Evolutionary conservation across 2,888 invertebrate species (phyloP), one percentile per base, ranked within the genome.

Genomic region (Leucania comma): DNA sequence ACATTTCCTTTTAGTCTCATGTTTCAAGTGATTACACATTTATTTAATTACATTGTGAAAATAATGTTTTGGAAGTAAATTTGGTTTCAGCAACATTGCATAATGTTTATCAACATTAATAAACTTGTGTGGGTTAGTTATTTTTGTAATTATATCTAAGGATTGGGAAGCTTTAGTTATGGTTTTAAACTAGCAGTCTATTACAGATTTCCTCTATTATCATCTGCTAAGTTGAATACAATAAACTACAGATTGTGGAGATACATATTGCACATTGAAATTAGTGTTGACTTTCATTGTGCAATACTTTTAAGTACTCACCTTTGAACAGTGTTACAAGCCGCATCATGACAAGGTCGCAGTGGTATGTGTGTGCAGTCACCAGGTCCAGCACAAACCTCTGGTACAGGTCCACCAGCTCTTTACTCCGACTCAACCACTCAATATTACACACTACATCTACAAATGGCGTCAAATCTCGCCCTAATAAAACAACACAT

Each of bases 281-380:
- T 10, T 12, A 0, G 1, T 24, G 24, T 50, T 32, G 26, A 42
- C 17, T 64, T 42, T 14, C 0, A 26, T 75, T 75, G 68, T 75
- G 56, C 29, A 72, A 75, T 75, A 67, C 66, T 42, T 26, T 26
- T 1, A 1, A 46, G 24, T 80, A 68, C 85, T 89, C 24, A 96
- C 96, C 94, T 94, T 92, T 95, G 68, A 96, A 95, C 51, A 91
- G 82, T 83, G 92, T 94, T 3, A 96, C 86, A 62, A 96, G 86
- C 51, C 90, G 85, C 48, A 87, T 84, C 87, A 96, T 91, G 48
- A 94, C 95, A 70, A 87, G 87, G 0, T 92, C 91, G 58, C 93
- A 93, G 75, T 96, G 96, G 81, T 96, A 96, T 0, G 93, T 93
- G 77, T 96, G 96, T 8, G 96, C 96, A 0, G 96, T 96, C 0